Evolutionary conservation across 2,113 vertebrate genomes (phyloP), one percentile per base, ranked within the genome.

Genomic region (Hymenochirus boettgeri): DNA sequence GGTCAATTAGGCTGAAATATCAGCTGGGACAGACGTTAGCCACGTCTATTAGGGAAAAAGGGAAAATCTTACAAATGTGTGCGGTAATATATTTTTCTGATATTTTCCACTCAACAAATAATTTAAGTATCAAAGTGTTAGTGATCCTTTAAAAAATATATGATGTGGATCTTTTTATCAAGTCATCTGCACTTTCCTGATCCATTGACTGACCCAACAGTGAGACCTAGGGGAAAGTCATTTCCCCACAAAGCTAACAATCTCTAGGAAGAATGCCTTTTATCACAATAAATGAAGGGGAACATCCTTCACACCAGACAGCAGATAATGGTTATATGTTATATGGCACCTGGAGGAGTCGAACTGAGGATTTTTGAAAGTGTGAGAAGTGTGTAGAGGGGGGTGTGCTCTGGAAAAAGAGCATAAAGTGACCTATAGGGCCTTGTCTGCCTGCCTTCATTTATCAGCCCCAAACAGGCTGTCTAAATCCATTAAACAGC

Each of bases 261-360:
- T 42, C 2, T 42, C 39, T 15, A 17, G 13, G n/a, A 3, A 42
- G 15, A 15, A 42, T 66, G 22, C 17, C 55, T 45, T 50, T 66
- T 21, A 51, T 58, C 29, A 21, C 22, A 17, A 7, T 1, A 3
- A 55, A 57, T 29, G 31, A 66, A 46, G 64, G 26, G 33, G 50
- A 7, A 58, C 31, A 24, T 59, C 31, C 23, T 59, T 52, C 59
- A 21, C 24, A 58, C 25, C 2, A 29, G 52, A 55, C 52, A 31
- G 48, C 22, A 50, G 25, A 48, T 42, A 58, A 52, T 66, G 13
- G 35, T 29, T 33, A 29, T 54, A 17, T 50, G 22, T 52, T 55
- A 66, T 55, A 66, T 59, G 64, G 55, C 64, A 66, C 35, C 64
- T 52, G 64, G 45, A 56, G 64, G 64, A 66, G 64, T 66, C 53